Conservation (phyloP, 1,140 invertebrate species). For the Atta colombica region DNA sequence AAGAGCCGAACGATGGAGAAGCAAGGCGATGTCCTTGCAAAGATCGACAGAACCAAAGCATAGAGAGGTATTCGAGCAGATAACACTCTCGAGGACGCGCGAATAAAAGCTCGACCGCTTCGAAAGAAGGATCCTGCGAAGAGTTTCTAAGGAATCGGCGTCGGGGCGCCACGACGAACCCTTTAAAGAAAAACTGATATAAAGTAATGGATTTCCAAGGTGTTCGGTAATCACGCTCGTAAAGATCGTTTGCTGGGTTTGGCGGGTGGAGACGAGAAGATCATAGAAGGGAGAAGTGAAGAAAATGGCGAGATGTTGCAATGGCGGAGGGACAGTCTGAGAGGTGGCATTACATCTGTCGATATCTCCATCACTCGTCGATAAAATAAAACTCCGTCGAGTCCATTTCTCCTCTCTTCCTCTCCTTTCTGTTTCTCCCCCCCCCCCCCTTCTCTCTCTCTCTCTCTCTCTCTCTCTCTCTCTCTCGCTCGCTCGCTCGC, state of each 20-base stretch:
- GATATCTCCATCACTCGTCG: constrained; percentile 80
- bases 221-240: constrained; percentile 76
- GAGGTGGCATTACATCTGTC: constrained; percentile 81
- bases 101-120: constrained; percentile 58
- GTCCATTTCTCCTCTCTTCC: constrained; percentile 10
- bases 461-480: constrained; percentile 16
- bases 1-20: background rate
- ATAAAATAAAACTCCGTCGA: constrained; percentile 78
- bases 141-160: constrained; percentile 57
- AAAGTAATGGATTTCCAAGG: constrained; percentile 78
- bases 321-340: constrained; percentile 69
- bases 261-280: constrained; percentile 21
- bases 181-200: constrained; percentile 77
- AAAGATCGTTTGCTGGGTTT: constrained; percentile 62
- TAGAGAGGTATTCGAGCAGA: constrained; percentile 61
- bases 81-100: constrained; percentile 57
- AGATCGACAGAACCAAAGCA: constrained; percentile 52
- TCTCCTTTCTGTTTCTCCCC: background rate
- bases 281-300: constrained; percentile 42
- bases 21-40: constrained; percentile 29
- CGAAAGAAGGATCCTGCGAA: constrained; percentile 43
- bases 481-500: constrained; percentile 37
- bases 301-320: constrained; percentile 58
- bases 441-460: too few species aligned
- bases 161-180: constrained; percentile 23